Conservation (phyloP, 2,113 vertebrate species). For the Anser brachyrhynchus region DNA sequence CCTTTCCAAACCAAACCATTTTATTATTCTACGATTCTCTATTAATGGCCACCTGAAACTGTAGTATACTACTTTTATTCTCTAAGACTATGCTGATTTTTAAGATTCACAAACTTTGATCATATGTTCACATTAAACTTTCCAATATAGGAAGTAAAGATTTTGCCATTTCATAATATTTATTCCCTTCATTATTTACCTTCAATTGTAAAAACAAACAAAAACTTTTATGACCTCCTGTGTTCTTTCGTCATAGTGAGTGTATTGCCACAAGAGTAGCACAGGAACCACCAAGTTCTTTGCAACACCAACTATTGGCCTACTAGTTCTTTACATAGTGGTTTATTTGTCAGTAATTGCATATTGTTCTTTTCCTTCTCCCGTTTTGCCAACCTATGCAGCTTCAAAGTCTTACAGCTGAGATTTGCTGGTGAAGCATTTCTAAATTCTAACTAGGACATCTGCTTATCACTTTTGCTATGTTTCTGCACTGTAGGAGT, state of each 20-base stretch:
- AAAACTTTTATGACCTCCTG: not conserved
- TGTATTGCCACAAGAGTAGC: not conserved
- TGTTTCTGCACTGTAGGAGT: not conserved
- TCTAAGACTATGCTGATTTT: not conserved
- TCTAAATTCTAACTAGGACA: not conserved
- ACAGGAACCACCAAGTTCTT: not conserved
- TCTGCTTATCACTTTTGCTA: not conserved
- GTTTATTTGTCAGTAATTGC: not conserved
- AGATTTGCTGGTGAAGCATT: not conserved
- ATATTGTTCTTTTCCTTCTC: not conserved
- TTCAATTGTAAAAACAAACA: not conserved
- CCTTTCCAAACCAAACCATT: not conserved
- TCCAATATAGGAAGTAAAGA: not conserved
- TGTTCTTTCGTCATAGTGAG: not conserved
- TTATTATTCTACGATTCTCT: not conserved
- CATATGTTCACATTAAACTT: not conserved
- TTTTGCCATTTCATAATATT: not conserved
- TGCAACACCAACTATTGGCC: not conserved
- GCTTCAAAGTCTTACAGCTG: not conserved
- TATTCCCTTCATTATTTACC: not conserved
- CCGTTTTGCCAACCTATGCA: not conserved
- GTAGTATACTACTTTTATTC: not conserved
- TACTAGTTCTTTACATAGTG: not conserved
- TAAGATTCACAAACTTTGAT: not conserved
- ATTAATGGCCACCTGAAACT: not conserved